Evolutionary conservation across 2,888 invertebrate genomes (phyloP), one percentile per base, ranked within the genome.

Genomic region (Alcis repandata): DNA sequence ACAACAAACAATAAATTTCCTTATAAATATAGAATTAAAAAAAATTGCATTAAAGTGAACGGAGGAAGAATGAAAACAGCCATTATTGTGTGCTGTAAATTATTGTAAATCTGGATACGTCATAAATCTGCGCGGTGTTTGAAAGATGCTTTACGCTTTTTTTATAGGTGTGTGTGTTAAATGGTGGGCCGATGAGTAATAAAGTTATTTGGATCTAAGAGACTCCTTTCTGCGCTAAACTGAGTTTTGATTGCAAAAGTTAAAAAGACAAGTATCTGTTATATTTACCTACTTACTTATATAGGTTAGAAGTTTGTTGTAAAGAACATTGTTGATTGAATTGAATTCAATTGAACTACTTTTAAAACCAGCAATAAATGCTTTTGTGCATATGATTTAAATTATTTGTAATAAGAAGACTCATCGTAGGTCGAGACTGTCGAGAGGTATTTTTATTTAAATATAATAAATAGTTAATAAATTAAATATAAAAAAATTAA

Each of bases 1-100:
- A 68, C 53, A 72, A 70, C 68, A 72, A 68, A 68, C 53, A 61
- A 67, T 70, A 72, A 65, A 72, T 63, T 61, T 48, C 54, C 33
- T 51, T 46, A 58, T 66, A 63, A 67, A 71, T 67, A 62, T 54
- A 59, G 53, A 59, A 64, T 68, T 56, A 59, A 46, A 67, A 63
- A 68, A 60, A 67, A 64, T 59, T 57, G 51, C 56, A 57, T 49
- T 62, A 57, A 63, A 63, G 51, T 56, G 52, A 51, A 52, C 57
- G 9, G 51, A 49, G 11, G 66, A 58, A 64, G 56, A 70, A 70
- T 59, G 65, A 67, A 56, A 72, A 63, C 68, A 62, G 22, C 51
- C 51, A 59, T 71, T 68, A 72, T 68, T 63, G 68, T 63, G 57
- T 52, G 62, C 53, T 51, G 59, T 63, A 64, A 63, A 64, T 70